phyloP scores from a whole-genome alignment of 2,797 vertebrate species.

The Meda fulgida region DNA sequence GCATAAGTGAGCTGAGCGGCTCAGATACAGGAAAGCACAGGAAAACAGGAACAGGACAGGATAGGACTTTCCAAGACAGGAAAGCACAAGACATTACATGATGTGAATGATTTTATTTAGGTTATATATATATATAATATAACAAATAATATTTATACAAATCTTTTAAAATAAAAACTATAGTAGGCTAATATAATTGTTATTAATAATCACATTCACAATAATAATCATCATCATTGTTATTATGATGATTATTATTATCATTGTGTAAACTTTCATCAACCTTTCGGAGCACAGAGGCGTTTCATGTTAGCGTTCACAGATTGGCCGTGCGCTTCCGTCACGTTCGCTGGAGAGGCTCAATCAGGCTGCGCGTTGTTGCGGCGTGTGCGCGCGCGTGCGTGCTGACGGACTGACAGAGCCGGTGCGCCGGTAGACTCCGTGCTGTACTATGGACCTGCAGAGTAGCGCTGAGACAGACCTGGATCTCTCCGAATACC shows the following conservation, averaged over 20 bases:
- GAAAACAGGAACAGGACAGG: too few species aligned
- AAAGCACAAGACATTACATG: neutral
- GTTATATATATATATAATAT: neutral
- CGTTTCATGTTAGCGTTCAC: neutral
- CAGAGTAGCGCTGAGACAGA: slow-evolving; percentile 71
- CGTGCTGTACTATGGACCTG: slow-evolving; percentile 75
- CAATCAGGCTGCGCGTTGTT: slow-evolving; percentile 63
- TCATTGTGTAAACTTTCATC: neutral
- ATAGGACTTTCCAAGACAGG: too few species aligned
- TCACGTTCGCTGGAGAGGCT: neutral
- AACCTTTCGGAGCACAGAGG: neutral
- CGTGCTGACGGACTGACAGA: slow-evolving; percentile 36
- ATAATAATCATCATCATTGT: neutral
- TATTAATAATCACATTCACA: neutral
- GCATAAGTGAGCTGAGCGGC: too few species aligned
- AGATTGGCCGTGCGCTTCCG: slow-evolving; percentile 26
- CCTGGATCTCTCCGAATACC: slow-evolving; percentile 55
- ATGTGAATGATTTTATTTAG: neutral
- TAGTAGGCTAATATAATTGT: neutral
- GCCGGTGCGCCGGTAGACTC: slow-evolving; percentile 55
- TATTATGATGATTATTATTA: neutral
- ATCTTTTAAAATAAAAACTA: neutral
- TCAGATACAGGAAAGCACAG: neutral
- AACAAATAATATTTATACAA: too few species aligned
- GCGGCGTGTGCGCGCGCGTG: slow-evolving; percentile 31